Evolutionary conservation across 2,113 vertebrate genomes (phyloP).

Genomic region (Elgaria multicarinata): DNA sequence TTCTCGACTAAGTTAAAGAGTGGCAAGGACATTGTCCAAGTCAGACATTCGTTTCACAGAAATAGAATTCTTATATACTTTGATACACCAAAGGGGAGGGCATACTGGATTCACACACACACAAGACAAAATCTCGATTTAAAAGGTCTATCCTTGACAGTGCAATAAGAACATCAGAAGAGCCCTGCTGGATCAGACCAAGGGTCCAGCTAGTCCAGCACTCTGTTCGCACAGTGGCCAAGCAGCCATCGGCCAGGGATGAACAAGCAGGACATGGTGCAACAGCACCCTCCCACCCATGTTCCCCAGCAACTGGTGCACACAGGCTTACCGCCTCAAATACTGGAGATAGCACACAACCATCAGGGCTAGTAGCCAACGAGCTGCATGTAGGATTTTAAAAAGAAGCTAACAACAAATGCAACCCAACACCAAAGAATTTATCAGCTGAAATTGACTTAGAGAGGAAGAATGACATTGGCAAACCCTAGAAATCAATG

Average conservation of each 20-base stretch:
- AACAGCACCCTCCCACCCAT: too few species aligned
- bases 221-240: too few species aligned
- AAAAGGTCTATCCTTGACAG: slow-evolving; percentile 20
- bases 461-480: not conserved
- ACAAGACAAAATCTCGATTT: not conserved
- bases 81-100: not conserved
- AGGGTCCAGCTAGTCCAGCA: too few species aligned
- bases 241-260: too few species aligned
- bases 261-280: too few species aligned
- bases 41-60: not conserved
- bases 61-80: not conserved
- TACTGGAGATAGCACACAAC: too few species aligned
- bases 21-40: not conserved
- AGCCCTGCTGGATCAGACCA: too few species aligned
- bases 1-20: not conserved
- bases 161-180: not conserved
- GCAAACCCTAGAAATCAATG: not conserved
- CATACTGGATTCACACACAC: not conserved
- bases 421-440: slow-evolving; percentile 21
- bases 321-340: too few species aligned
- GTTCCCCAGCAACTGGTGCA: too few species aligned
- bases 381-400: not conserved
- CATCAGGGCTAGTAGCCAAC: too few species aligned
- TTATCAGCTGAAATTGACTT: not conserved
- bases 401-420: not conserved